Conservation (phyloP, 1,140 invertebrate species). For the Drosophila trapezifrons region DNA sequence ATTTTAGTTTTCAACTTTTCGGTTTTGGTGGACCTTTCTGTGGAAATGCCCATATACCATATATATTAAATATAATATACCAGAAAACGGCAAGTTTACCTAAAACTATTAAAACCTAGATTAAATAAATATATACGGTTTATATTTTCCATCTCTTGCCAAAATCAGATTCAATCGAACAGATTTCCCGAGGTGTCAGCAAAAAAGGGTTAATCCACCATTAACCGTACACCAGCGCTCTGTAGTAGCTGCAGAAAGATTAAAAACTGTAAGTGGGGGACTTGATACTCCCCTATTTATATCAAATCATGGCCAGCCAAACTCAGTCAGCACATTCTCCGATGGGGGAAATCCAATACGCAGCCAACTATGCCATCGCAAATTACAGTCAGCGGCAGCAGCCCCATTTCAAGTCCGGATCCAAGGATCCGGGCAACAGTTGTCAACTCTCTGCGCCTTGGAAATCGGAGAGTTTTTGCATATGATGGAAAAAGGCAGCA, state of each 20-base stretch:
- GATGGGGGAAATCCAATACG: conserved; percentile 35
- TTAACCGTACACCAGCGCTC: conserved; percentile 13
- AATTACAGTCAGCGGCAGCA: conserved; percentile 39
- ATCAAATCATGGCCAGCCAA: conserved; percentile 36
- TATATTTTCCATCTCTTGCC: background rate
- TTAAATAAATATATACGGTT: no score
- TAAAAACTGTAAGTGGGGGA: conserved; percentile 13
- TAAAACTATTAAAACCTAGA: no score
- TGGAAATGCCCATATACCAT: no score
- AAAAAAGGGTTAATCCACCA: conserved; percentile 17
- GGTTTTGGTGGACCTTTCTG: no score
- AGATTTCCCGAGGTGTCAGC: background rate
- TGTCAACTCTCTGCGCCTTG: conserved; percentile 45
- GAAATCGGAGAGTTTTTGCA: conserved; percentile 38
- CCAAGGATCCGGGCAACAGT: conserved; percentile 48
- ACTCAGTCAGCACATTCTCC: conserved; percentile 19
- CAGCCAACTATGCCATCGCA: conserved; percentile 43
- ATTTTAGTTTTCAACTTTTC: no score
- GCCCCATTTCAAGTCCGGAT: background rate
- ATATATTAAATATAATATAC: no score
- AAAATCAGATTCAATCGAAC: conserved; percentile 6
- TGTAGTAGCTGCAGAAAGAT: conserved; percentile 1
- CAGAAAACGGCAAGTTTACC: no score
- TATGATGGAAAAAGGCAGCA: conserved; percentile 37
- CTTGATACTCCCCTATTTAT: conserved; percentile 2